Conservation (phyloP, 1,140 invertebrate species). For the Aleiodes sp. region DNA sequence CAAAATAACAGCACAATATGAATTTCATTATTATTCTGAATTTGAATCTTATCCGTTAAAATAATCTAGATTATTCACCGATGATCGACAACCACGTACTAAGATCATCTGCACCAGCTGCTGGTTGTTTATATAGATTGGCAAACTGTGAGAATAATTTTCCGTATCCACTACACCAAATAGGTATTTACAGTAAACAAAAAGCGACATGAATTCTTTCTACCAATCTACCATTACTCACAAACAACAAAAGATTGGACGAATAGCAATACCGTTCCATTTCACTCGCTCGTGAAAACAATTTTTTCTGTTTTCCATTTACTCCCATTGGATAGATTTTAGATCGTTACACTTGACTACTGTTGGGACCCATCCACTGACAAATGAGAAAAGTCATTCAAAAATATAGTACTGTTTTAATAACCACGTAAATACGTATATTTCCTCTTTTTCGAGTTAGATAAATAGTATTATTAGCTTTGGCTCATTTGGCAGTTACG, state of each 20-base stretch:
- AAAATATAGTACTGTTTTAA: background rate
- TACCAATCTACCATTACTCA: background rate
- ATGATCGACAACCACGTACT: background rate
- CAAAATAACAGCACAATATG: background rate
- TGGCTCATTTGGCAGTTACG: no score
- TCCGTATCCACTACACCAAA: constrained; percentile 20
- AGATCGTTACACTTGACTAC: constrained; percentile 56
- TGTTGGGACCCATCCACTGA: background rate
- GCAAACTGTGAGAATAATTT: constrained; percentile 46
- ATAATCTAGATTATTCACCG: background rate
- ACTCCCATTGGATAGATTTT: constrained; percentile 40
- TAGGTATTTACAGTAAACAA: constrained; percentile 29
- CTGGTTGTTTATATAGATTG: constrained; percentile 52
- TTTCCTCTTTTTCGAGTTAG: no score
- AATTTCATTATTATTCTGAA: constrained; percentile 15
- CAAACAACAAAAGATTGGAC: background rate
- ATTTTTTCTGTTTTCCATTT: background rate
- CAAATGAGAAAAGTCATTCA: background rate
- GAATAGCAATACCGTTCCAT: constrained; percentile 1
- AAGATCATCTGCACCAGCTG: background rate
- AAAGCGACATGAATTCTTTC: constrained; percentile 20
- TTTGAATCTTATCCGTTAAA: no score
- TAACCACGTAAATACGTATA: no score
- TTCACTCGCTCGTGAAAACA: background rate
- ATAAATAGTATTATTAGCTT: background rate